Base-by-base conservation (phyloP, 2,113 vertebrate species). In the Heptranchias perlo region DNA sequence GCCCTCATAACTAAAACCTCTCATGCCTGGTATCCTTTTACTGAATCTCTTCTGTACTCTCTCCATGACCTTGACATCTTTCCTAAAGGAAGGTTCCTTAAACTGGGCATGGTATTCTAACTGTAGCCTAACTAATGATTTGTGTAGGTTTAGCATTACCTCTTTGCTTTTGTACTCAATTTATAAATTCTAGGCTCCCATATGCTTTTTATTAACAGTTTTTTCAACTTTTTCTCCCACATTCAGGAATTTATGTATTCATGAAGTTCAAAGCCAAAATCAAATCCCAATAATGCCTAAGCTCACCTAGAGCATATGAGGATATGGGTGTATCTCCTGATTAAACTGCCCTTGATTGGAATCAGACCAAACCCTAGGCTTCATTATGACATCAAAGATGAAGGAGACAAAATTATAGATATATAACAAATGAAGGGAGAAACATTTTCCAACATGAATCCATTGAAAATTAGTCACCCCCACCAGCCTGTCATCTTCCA, bases 201-300 rank as follows among this genome's bases (percentile, higher is more conserved):
- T 92, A 54, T 92, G 89, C 58, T 92, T 92, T 92, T 62, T 61
- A 62, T 92, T 92, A 92, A 92, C 54, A 21, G 54, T 62, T 62
- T 92, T 89, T 87, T 92, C 58, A 92, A 92, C 18, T 62, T 62
- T 35, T 62, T 92, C 35, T 39, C n/a, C 58, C n/a, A 61, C 58
- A 62, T 92, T 92, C 89, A 62, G 89, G 89, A 92, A 92, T 92
- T 92, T 5, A n/a, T 62, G 58, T 61, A n/a, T 39, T 92, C n/a
- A 39, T 39, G 89, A 62, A 92, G 89, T 92, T 92, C 54, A 92
- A 62, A 61, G 25, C 89, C 18, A 62, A 61, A 61, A 92, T 91
- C 31, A 91, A 35, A 91, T 91, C 54, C 11, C 52, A 91, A 31
- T 92, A 62, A 92, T 92, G 14, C 35, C 1, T 16, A 92, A 39